Conservation (phyloP, 1,140 invertebrate genomes). For the Drosophila bocqueti region DNA sequence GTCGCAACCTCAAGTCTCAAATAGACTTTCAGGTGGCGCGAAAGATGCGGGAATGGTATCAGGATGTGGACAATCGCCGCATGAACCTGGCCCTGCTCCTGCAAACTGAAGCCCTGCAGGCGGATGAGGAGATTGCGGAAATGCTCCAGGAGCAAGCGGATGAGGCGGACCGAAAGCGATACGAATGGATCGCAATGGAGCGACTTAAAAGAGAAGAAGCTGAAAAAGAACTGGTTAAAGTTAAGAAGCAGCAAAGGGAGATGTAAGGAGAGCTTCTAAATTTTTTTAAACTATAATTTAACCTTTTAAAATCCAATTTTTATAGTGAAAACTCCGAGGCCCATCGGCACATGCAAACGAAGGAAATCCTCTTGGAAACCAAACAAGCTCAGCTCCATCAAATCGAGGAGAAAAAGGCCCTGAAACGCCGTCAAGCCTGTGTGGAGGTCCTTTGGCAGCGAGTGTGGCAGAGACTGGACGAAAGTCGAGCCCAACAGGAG, state of each 20-base stretch:
- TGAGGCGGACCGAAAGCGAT: constrained; percentile 41
- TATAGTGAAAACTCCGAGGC: constrained; percentile 64
- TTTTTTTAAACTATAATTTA: too few species aligned
- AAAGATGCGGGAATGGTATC: constrained; percentile 40
- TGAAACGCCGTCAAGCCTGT: constrained; percentile 37
- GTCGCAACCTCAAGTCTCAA: constrained; percentile 62
- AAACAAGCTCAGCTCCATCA: constrained; percentile 70
- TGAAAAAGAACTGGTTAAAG: constrained; percentile 53
- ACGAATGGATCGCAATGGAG: constrained; percentile 64
- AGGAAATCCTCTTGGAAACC: constrained; percentile 56
- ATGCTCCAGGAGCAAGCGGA: constrained; percentile 30
- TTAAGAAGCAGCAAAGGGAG: constrained; percentile 64
- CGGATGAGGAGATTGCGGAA: constrained; percentile 45
- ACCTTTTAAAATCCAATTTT: not conserved
- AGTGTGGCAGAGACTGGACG: constrained; percentile 45
- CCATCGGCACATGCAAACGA: constrained; percentile 64
- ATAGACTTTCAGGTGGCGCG: constrained; percentile 52
- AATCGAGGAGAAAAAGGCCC: constrained; percentile 59
- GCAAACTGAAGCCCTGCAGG: constrained; percentile 36
- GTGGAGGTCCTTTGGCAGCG: constrained; percentile 63
- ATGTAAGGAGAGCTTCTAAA: constrained; percentile 34
- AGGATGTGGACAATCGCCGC: constrained; percentile 53
- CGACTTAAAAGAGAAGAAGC: constrained; percentile 43
- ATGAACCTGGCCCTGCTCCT: constrained; percentile 40
- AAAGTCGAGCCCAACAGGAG: constrained; percentile 37